phyloP scores from a whole-genome alignment of 2,797 vertebrate species.

The Otus scops region DNA sequence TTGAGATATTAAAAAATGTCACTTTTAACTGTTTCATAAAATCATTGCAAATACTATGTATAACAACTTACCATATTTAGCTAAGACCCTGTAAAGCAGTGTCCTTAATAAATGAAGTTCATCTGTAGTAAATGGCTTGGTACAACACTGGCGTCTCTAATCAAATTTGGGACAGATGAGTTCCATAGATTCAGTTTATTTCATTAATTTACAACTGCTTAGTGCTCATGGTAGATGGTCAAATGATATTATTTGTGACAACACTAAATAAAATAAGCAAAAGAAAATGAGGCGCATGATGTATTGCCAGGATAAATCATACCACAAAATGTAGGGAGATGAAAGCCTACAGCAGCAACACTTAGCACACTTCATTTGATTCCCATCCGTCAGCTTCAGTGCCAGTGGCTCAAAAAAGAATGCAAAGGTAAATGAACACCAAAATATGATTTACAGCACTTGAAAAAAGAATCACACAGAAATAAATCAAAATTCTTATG shows the following conservation, averaged over 20 bases:
- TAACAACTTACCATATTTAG: constrained; percentile 44
- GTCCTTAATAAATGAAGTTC: constrained; percentile 76
- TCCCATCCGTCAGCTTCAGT: constrained; percentile 84
- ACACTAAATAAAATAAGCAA: constrained; percentile 83
- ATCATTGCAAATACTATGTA: constrained; percentile 35
- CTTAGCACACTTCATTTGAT: constrained; percentile 90
- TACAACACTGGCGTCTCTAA: constrained; percentile 72
- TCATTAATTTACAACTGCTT: constrained; percentile 84
- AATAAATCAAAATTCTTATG: constrained; percentile 74
- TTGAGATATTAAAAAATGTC: constrained; percentile 38
- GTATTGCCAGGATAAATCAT: constrained; percentile 85
- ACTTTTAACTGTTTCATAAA: constrained; percentile 68
- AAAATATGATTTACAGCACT: constrained; percentile 78
- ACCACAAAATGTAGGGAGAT: constrained; percentile 75
- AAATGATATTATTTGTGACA: constrained; percentile 85
- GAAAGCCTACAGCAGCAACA: constrained; percentile 80
- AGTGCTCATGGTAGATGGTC: constrained; percentile 74
- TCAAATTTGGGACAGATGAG: constrained; percentile 80
- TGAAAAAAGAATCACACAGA: constrained; percentile 70
- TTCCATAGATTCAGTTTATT: constrained; percentile 74
- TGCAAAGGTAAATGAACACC: constrained; percentile 80
- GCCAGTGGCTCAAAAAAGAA: constrained; percentile 79
- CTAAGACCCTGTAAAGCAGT: constrained; percentile 20
- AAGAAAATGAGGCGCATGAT: constrained; percentile 80
- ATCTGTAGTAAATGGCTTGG: constrained; percentile 73